A percentile compares a stretch with the other conserved stretches of the same genome.
Conservation (phyloP, 64 coral and sea anemone species). For the Pocillopora verrucosa region DNA sequence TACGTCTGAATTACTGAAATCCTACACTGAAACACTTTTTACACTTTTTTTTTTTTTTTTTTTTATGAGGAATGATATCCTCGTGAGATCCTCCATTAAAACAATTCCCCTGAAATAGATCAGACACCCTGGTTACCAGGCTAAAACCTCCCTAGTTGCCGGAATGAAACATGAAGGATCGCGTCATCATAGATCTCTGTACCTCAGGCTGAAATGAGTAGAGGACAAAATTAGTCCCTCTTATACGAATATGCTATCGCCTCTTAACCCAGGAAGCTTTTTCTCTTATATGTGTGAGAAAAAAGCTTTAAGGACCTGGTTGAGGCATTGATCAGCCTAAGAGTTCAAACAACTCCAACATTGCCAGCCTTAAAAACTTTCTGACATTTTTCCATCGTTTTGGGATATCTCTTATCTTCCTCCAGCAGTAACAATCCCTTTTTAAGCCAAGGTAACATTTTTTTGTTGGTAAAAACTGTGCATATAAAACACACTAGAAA, state of each 20-base stretch:
- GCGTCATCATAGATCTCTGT: too few relatives aligned
- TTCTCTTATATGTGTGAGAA: too few relatives aligned
- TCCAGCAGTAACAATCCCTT: constrained; percentile 54
- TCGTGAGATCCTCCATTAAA: not conserved
- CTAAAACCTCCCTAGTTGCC: too few relatives aligned
- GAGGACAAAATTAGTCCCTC: too few relatives aligned
- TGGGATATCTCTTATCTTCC: constrained; percentile 47
- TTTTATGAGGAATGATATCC: not conserved
- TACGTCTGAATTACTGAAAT: not conserved
- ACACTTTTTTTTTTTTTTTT: not conserved
- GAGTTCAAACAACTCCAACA: too few relatives aligned
- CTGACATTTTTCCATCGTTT: constrained; percentile 44
- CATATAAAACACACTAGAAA: constrained; percentile 50
- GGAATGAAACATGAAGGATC: too few relatives aligned
- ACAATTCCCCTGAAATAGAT: not conserved
- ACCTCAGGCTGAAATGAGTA: too few relatives aligned
- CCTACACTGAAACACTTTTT: not conserved
- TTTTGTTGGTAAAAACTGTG: constrained; percentile 52
- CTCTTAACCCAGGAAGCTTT: too few relatives aligned
- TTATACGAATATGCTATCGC: too few relatives aligned
- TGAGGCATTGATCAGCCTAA: too few relatives aligned
- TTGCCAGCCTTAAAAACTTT: constrained; percentile 60
- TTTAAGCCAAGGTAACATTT: constrained; percentile 57
- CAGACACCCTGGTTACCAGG: too few relatives aligned
- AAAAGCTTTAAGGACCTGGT: too few relatives aligned